A percentile compares a stretch with the other conserved stretches of the same genome.
phyloP scores from a whole-genome alignment of 2,113 vertebrate genomes.

The Dromiciops gliroides region DNA sequence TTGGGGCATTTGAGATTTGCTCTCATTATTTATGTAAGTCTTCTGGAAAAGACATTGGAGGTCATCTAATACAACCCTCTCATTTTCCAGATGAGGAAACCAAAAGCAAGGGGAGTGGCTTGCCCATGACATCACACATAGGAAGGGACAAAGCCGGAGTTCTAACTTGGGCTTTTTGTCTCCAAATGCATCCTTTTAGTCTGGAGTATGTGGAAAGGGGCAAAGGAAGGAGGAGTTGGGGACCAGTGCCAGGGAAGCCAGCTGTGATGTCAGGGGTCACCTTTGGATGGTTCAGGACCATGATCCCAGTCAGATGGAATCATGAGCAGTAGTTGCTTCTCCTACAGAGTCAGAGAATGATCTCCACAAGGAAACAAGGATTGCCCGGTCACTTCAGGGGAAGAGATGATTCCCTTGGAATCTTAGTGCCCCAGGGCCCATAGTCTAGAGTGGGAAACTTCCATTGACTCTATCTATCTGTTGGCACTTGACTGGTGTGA shows the following conservation, averaged over 20 bases:
- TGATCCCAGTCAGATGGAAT: background rate
- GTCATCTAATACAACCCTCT: background rate
- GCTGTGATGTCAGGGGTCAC: background rate
- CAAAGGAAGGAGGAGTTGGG: background rate
- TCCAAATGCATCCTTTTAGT: background rate
- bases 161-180: background rate
- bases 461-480: background rate
- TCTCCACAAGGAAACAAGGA: background rate
- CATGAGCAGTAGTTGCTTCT: background rate
- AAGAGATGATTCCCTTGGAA: background rate
- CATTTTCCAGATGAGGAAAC: background rate
- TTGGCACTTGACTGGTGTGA: background rate
- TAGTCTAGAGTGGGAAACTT: background rate
- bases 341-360: background rate
- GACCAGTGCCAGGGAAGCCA: background rate
- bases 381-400: background rate
- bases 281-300: background rate
- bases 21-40: background rate
- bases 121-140: background rate
- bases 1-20: background rate
- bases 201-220: background rate
- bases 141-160: background rate
- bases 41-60: background rate
- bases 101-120: background rate
- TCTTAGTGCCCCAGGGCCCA: background rate